Percentiles rank a stretch among this genome's conserved stretches.
phyloP scores from a whole-genome alignment of 2,888 invertebrate genomes.

The Orchesellides sinensis region DNA sequence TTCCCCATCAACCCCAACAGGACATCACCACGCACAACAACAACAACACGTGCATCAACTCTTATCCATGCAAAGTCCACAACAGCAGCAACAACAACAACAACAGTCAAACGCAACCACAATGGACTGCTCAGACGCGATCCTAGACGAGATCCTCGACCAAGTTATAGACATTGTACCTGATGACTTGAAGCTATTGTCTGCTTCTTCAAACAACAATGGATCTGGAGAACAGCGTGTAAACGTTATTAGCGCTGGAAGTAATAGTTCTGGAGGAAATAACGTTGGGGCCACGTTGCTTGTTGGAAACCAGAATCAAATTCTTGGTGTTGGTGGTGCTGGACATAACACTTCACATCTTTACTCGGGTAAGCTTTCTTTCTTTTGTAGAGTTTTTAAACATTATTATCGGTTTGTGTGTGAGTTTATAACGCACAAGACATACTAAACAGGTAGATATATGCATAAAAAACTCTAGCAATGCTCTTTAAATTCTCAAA shows the following conservation, averaged over 20 bases:
- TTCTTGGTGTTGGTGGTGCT: not conserved
- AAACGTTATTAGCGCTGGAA: not conserved
- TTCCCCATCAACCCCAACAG: conserved; percentile 15
- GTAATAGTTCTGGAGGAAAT: no score
- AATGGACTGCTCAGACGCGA: conserved; percentile 74
- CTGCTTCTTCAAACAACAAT: not conserved
- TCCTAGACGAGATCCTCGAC: conserved; percentile 90
- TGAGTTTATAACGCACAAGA: no score
- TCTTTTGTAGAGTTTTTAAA: no score
- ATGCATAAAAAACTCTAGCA: no score
- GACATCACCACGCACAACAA: conserved; percentile 22
- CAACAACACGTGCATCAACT: conserved; percentile 18
- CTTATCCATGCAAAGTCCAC: conserved; percentile 9
- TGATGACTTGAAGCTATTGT: conserved; percentile 77
- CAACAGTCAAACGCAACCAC: conserved; percentile 31
- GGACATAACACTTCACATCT: conserved; percentile 4
- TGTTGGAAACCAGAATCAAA: conserved; percentile 49
- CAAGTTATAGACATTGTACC: conserved; percentile 89
- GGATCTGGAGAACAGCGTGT: not conserved
- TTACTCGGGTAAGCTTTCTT: conserved; percentile 43
- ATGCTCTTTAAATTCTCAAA: no score
- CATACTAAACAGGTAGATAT: no score
- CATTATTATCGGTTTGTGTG: no score
- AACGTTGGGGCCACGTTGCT: conserved; percentile 14
- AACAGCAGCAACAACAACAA: conserved; percentile 27